These are phyloP conservation scores for Sebastes melanostomus DNA, from an alignment of 2,797 vertebrate species.

Conservation along the genomic window DNA sequence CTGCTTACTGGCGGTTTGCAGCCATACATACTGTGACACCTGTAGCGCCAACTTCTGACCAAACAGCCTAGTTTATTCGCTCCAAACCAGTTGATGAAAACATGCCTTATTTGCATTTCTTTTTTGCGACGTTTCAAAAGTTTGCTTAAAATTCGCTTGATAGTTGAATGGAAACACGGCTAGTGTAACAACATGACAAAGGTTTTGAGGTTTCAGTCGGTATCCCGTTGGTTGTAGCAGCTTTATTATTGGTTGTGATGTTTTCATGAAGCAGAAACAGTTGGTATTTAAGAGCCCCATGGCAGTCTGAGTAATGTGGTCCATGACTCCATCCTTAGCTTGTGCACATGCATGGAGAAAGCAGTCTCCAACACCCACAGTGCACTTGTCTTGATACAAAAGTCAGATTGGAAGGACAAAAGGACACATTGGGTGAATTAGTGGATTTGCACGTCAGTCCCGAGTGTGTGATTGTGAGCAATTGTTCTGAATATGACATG, in stretches of 20 bases:
- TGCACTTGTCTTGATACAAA: neutral
- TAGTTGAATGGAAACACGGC: too few relatives aligned
- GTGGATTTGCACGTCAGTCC: conserved; percentile 25
- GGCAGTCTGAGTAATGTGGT: neutral
- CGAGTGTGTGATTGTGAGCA: conserved; percentile 4
- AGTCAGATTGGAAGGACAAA: neutral
- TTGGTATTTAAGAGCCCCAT: neutral
- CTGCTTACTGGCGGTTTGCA: too few relatives aligned
- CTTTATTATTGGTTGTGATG: neutral
- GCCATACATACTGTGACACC: fast-evolving
- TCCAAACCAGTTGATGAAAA: neutral
- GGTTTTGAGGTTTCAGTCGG: neutral
- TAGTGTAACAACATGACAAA: neutral
- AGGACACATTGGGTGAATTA: neutral
- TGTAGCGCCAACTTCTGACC: neutral
- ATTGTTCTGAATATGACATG: conserved; percentile 1
- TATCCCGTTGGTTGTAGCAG: neutral
- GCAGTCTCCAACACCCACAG: neutral
- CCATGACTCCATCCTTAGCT: neutral
- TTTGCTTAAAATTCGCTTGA: neutral
- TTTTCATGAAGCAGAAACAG: neutral
- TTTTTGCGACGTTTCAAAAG: too few relatives aligned
- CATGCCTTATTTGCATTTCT: too few relatives aligned
- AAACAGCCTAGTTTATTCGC: neutral
- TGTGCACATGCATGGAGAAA: neutral